Evolutionary conservation across 2,113 vertebrate genomes (phyloP).

Genomic region (Myrmecobius fasciatus): DNA sequence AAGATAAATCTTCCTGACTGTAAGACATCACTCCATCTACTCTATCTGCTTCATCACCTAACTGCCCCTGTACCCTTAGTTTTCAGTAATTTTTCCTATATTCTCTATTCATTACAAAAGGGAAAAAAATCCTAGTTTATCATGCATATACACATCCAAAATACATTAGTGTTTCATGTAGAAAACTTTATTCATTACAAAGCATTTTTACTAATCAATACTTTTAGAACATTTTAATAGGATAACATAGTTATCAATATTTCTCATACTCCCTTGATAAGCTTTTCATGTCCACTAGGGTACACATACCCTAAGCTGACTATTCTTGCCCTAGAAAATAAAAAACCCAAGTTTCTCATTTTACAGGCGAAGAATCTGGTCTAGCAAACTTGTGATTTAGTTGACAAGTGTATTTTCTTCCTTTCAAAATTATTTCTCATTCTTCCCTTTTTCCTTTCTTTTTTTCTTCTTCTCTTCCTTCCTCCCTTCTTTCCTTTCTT

Average conservation of each 20-base stretch:
- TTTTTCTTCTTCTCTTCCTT: no score
- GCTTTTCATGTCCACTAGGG: background rate
- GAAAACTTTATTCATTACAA: background rate
- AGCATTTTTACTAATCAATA: background rate
- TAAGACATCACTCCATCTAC: no score
- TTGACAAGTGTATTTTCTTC: background rate
- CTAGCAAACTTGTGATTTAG: background rate
- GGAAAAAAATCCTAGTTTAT: background rate
- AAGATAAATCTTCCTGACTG: background rate
- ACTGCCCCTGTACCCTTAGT: background rate
- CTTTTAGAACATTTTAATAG: background rate
- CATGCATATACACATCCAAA: background rate
- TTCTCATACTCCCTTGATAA: background rate
- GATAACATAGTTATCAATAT: background rate
- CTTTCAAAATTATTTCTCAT: no score
- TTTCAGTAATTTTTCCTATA: background rate
- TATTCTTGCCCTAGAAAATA: background rate
- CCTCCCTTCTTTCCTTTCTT: background rate
- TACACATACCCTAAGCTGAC: background rate
- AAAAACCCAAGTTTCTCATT: background rate
- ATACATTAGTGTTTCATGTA: background rate
- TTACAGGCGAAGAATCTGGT: background rate
- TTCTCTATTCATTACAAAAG: background rate
- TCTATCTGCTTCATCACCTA: no score
- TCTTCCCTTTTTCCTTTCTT: background rate